Conservation (phyloP, 2,113 vertebrate species). For the Tylochromis polylepis region DNA sequence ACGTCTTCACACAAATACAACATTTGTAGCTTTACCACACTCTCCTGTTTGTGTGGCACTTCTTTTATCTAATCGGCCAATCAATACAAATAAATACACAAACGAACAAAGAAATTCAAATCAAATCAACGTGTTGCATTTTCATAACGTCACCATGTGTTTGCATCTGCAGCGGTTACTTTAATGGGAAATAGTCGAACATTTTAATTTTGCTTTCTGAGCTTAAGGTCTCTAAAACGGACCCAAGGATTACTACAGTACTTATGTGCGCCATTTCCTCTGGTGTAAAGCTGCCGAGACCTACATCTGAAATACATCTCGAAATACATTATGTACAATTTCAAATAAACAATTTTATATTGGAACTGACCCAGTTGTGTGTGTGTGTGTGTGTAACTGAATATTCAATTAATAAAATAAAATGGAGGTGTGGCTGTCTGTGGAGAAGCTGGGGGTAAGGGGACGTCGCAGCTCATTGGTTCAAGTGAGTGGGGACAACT, state of each 20-base stretch:
- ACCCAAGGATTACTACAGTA: neutral
- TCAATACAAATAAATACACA: neutral
- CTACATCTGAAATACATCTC: neutral
- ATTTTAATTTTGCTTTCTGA: neutral
- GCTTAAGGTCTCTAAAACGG: neutral
- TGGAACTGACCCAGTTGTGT: neutral
- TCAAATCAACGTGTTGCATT: neutral
- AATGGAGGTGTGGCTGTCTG: neutral
- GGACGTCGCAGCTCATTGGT: slow-evolving; percentile 29
- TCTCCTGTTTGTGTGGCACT: neutral
- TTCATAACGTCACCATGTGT: neutral
- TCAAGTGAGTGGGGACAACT: slow-evolving; percentile 45
- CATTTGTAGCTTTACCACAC: neutral
- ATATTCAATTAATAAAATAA: slow-evolving; percentile 11
- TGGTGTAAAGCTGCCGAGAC: neutral
- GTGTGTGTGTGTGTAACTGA: neutral
- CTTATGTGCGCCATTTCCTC: neutral
- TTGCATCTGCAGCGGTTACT: neutral
- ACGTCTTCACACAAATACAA: neutral
- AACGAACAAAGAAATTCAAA: neutral
- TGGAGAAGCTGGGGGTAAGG: neutral
- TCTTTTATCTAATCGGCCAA: neutral
- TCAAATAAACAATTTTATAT: slow-evolving; percentile 70
- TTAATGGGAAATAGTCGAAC: neutral
- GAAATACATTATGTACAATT: slow-evolving; percentile 41